Evolutionary conservation across 2,888 invertebrate genomes (phyloP).

Genomic region (Cartodere bifasciata): DNA sequence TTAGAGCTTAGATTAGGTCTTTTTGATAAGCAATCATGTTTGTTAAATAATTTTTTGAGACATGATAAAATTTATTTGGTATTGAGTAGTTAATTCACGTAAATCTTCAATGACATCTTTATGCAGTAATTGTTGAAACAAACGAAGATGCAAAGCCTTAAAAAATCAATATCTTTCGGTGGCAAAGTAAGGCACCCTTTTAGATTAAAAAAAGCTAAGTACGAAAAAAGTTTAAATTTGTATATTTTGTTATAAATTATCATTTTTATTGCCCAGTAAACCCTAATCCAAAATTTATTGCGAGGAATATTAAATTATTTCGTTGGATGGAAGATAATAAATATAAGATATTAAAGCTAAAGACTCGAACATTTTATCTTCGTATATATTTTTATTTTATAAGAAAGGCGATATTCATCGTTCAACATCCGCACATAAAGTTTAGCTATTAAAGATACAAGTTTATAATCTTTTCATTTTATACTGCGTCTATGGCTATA

Average conservation of each 20-base stretch:
- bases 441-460: constrained; percentile 37
- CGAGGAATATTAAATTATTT: constrained; percentile 37
- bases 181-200: too few species aligned
- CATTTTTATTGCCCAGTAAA: constrained; percentile 36
- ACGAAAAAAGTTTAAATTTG: too few species aligned
- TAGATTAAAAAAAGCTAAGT: constrained; percentile 19
- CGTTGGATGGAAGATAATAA: constrained; percentile 34
- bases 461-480: constrained; percentile 36
- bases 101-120: too few species aligned
- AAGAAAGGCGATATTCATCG: constrained; percentile 33
- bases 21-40: too few species aligned
- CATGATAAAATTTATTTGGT: too few species aligned
- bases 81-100: too few species aligned
- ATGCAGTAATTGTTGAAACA: too few species aligned
- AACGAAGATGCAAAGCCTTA: too few species aligned
- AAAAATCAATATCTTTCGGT: too few species aligned
- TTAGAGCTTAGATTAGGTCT: too few species aligned
- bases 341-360: constrained; percentile 36
- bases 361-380: constrained; percentile 30
- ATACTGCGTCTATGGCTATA: constrained; percentile 30
- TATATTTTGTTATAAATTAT: constrained; percentile 38
- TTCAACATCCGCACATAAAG: constrained; percentile 34
- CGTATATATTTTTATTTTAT: constrained; percentile 29
- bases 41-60: too few species aligned
- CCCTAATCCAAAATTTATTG: constrained; percentile 38